A percentile compares a stretch with the other conserved stretches of the same genome.
These are phyloP conservation scores for Cephus cinctus DNA, from an alignment of 1,140 invertebrate species.

Conservation along the genomic window DNA sequence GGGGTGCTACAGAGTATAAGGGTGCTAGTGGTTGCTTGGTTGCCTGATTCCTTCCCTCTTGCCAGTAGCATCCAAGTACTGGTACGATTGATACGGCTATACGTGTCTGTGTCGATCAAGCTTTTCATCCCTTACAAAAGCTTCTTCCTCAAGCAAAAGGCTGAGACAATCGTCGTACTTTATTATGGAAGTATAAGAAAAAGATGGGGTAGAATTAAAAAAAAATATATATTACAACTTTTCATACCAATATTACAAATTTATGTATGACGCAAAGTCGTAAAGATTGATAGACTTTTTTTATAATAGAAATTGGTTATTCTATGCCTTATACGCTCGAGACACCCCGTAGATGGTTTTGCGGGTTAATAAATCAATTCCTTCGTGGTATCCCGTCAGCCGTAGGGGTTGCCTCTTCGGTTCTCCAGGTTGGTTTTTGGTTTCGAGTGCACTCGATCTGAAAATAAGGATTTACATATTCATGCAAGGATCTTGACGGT, in stretches of 20 bases:
- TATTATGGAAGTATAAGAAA: too few species aligned
- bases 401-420: constrained; percentile 22
- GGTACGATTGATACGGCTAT: constrained; percentile 5
- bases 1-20: background rate
- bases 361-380: constrained; percentile 54
- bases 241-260: too few species aligned
- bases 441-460: constrained; percentile 54
- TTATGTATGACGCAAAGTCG: too few species aligned
- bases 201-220: too few species aligned
- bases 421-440: constrained; percentile 53
- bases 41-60: too few species aligned
- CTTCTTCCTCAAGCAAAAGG: background rate
- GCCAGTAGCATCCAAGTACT: constrained; percentile 1
- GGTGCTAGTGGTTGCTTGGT: background rate
- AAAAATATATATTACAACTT: too few species aligned
- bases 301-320: too few species aligned
- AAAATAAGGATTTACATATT: constrained; percentile 59
- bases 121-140: background rate
- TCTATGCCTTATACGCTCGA: too few species aligned
- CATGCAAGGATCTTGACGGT: constrained; percentile 46
- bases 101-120: background rate
- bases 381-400: constrained; percentile 19
- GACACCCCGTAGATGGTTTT: constrained; percentile 24
- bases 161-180: too few species aligned
- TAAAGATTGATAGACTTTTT: too few species aligned